These are phyloP conservation scores for Coptotermes formosanus DNA, from an alignment of 1,140 invertebrate genomes.

Conservation along the genomic window DNA sequence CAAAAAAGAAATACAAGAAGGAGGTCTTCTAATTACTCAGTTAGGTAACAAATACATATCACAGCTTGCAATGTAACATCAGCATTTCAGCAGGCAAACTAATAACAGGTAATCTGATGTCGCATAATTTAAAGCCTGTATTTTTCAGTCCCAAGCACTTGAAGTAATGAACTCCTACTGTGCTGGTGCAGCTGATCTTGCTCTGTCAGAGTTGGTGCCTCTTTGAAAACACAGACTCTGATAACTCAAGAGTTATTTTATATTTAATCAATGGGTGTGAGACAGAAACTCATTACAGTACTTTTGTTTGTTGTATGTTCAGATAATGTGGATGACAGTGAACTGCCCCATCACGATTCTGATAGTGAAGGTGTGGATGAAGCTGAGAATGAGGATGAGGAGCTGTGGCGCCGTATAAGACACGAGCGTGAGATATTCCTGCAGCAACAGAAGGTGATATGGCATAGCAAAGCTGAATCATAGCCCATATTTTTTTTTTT, in stretches of 20 bases:
- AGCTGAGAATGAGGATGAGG: conserved; percentile 63
- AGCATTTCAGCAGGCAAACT: too few species aligned
- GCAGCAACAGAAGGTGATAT: conserved; percentile 52
- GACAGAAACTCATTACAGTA: conserved; percentile 26
- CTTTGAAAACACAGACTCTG: background rate
- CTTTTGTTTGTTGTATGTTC: conserved; percentile 37
- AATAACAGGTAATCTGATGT: too few species aligned
- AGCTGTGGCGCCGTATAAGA: conserved; percentile 60
- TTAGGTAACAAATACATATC: too few species aligned
- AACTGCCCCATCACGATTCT: conserved; percentile 27
- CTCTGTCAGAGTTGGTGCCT: background rate
- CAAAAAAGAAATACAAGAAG: too few species aligned
- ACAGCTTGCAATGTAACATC: too few species aligned
- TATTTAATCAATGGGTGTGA: conserved; percentile 1
- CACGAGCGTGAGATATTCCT: conserved; percentile 66
- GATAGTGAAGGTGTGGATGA: conserved; percentile 55
- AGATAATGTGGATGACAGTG: conserved; percentile 49
- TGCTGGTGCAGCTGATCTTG: too few species aligned
- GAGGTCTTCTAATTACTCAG: too few species aligned
- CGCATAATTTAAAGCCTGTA: too few species aligned
- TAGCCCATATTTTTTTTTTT: too few species aligned
- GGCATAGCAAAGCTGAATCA: too few species aligned
- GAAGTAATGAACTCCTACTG: too few species aligned
- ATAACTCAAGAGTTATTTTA: background rate
- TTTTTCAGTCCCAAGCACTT: too few species aligned